Percentiles rank a stretch among this genome's conserved stretches.
Conservation (phyloP, 2,888 invertebrate species). For the Endotricha flammealis region DNA sequence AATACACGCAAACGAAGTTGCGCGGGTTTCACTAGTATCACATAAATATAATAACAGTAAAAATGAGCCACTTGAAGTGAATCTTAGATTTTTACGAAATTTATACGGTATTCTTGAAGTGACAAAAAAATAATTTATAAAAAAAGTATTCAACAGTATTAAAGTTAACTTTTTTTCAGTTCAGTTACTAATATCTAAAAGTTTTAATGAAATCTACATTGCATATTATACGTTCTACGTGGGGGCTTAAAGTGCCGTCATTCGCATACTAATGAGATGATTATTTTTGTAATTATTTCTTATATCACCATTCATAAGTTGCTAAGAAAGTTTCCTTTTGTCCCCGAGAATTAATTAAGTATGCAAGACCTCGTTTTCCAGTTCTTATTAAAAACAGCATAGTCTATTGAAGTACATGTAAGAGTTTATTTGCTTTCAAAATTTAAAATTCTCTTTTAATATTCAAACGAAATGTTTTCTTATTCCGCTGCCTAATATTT, state of each 20-base stretch:
- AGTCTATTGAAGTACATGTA: background rate
- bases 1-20: too few relatives aligned
- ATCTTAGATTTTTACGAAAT: too few relatives aligned
- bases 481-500: too few relatives aligned
- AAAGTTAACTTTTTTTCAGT: too few relatives aligned
- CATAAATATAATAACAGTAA: too few relatives aligned
- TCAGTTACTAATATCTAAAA: slow-evolving; percentile 9
- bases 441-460: background rate
- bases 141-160: too few relatives aligned
- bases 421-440: background rate
- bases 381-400: slow-evolving; percentile 15
- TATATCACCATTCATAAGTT: slow-evolving; percentile 19
- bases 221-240: slow-evolving; percentile 13
- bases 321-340: slow-evolving; percentile 12
- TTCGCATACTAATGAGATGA: slow-evolving; percentile 18
- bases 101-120: too few relatives aligned
- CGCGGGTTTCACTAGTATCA: too few relatives aligned
- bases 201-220: slow-evolving; percentile 19
- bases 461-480: background rate
- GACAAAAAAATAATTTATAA: too few relatives aligned
- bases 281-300: slow-evolving; percentile 23
- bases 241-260: slow-evolving; percentile 6
- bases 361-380: slow-evolving; percentile 14
- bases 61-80: too few relatives aligned
- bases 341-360: slow-evolving; percentile 13